phyloP scores from a whole-genome alignment of 2,888 invertebrate genomes.

The Mythimna loreyi region DNA sequence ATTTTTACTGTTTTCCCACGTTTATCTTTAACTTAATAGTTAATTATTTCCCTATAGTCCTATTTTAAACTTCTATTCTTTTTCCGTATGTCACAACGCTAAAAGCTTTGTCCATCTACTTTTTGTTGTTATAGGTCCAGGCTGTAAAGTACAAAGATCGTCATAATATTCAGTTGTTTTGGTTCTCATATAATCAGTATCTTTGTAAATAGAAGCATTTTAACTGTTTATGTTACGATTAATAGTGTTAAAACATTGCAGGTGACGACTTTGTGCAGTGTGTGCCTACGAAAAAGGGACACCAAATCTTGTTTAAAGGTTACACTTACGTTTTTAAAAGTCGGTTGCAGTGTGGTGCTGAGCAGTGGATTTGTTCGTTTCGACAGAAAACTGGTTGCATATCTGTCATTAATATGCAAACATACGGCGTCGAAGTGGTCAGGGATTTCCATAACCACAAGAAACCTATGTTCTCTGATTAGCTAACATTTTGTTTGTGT shows the following conservation, averaged over 20 bases:
- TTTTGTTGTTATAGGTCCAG: slow-evolving; percentile 9
- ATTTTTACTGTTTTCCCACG: slow-evolving; percentile 75
- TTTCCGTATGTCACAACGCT: slow-evolving; percentile 9
- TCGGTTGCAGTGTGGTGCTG: slow-evolving; percentile 86
- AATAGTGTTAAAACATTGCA: slow-evolving; percentile 73
- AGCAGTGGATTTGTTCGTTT: slow-evolving; percentile 87
- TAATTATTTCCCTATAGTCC: neutral
- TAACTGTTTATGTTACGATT: slow-evolving; percentile 39
- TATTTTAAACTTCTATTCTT: neutral
- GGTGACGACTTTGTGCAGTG: slow-evolving; percentile 86
- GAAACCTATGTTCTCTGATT: slow-evolving; percentile 84
- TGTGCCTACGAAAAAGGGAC: slow-evolving; percentile 86
- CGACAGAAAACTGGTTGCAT: slow-evolving; percentile 88
- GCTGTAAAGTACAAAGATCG: slow-evolving; percentile 32
- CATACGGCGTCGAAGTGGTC: slow-evolving; percentile 84
- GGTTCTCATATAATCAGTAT: slow-evolving; percentile 43
- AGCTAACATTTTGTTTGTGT: slow-evolving; percentile 23
- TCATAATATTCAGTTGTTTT: slow-evolving; percentile 61
- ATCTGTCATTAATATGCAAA: slow-evolving; percentile 87
- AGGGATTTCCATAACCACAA: slow-evolving; percentile 88
- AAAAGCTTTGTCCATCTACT: neutral
- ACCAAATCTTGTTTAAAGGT: slow-evolving; percentile 86
- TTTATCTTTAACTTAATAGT: slow-evolving; percentile 62
- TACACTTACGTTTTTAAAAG: slow-evolving; percentile 87
- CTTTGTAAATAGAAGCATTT: slow-evolving; percentile 55